A percentile compares a stretch with the other conserved stretches of the same genome.
Evolutionary conservation across 2,113 vertebrate genomes (phyloP).

Genomic region (Merops nubicus): DNA sequence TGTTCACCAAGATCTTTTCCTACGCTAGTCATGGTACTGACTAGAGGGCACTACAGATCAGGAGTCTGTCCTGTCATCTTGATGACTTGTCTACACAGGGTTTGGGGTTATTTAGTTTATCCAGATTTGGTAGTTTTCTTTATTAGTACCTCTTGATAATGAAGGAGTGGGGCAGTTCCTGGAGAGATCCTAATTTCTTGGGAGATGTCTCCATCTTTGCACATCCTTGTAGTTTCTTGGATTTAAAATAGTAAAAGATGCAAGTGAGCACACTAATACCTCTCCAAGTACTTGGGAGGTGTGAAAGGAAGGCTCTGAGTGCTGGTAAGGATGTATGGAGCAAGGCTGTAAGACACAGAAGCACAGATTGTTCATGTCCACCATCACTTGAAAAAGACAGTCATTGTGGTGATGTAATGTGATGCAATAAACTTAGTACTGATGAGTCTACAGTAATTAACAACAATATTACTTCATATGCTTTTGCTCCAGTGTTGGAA

Average conservation of each 20-base stretch:
- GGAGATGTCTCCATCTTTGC: neutral
- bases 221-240: neutral
- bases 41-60: neutral
- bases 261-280: neutral
- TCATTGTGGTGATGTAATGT: accelerated
- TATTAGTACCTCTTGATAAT: neutral
- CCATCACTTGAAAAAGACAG: neutral
- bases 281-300: neutral
- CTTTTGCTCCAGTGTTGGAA: neutral
- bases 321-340: neutral
- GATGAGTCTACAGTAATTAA: neutral
- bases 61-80: neutral
- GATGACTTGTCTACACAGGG: neutral
- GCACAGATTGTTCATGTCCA: neutral
- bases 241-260: neutral
- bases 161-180: neutral
- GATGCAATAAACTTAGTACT: neutral
- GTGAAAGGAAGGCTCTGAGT: neutral
- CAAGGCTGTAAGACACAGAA: neutral
- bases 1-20: neutral
- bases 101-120: neutral
- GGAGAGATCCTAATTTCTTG: neutral
- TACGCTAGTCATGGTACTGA: neutral
- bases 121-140: neutral
- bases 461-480: neutral